Evolutionary conservation across 1,140 invertebrate genomes (phyloP), one percentile per base, ranked within the genome.

Genomic region (Hermetia illucens): DNA sequence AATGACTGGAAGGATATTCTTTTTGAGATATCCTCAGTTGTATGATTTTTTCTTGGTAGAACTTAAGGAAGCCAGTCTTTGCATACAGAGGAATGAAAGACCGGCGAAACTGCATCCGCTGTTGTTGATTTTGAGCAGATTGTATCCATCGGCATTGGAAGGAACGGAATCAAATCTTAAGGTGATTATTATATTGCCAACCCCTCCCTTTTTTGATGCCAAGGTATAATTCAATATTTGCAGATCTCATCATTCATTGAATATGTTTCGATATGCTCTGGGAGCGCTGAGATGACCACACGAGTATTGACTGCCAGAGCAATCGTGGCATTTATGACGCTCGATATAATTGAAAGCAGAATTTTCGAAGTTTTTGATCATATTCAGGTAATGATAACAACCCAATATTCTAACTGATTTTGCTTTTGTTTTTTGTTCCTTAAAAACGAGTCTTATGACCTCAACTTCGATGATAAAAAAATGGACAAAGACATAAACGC

Each of bases 1-100:
- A 46, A 77, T 83, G 71, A 77, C 79, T 0, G 74, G 73, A 3
- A 65, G 74, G 37, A 73, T 82, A 6, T 96, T 97, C 63, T 93
- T 93, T 58, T 68, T 81, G 43, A 73, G 76, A 20, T 91, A 84
- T 68, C 85, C 89, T 8, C 55, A 66, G 19, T 63, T 93, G 1
- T 80, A 82, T 50, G 68, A 79, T 21, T 91, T 85, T 54, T 74
- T 95, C 42, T 56, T 87, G 30, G 55, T 72, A 4, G 40, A 49
- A 24, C 32, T 53, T 51, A 43, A 41, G n/a, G 15, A 44, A 1
- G 51, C 51, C 15, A 39, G 44, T 19, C 30, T 30, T 10, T 22
- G 29, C 1, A 22, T 35, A 10, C 6, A 9, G 10, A 13, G 5
- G 3, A 38, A 24, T 10, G 40, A 34, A 6, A 64, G 68, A 17